Base-by-base conservation (phyloP, 2,797 vertebrate species). In the Chromobotia macracanthus region DNA sequence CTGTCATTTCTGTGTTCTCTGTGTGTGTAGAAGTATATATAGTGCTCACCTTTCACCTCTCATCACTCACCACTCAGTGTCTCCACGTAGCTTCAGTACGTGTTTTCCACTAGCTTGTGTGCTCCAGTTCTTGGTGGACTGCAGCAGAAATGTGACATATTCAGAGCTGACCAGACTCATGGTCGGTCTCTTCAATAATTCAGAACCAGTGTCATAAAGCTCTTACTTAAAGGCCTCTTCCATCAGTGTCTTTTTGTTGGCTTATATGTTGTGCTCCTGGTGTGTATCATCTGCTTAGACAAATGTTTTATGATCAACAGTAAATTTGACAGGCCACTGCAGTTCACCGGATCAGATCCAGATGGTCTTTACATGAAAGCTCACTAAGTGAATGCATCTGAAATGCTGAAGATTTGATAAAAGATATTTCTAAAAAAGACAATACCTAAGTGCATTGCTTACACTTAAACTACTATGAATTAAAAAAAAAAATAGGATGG, bases 101-200 rank as follows among this genome's bases (percentile, higher is more conserved):
- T 64, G 61, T 56, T 78, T 74, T 70, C 65, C 38, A 72, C 60
- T 28, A 46, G 69, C 70, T 79, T 53, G 79, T 82, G 61, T 77
- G 66, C 65, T 31, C 41, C 79, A 81, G 60, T 31, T 74, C 65
- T 70, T 80, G 51, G 63, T 67, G 19, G 44, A 79, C 61, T 63
- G 76, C 60, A 38, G 65, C 44, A 69, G 19, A 77, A 67, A 80
- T 61, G 16, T 72, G 76, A 51, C 44, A 19, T 64, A 46, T 75
- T 75, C 77, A 75, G 48, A 68, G 79, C 61, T 64, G 74, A 81
- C 70, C 83, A 63, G 76, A 70, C 51, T 83, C 79, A 65, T 81
- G 80, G 82, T 84, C 70, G 61, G 63, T 21, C 66, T 84, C 69
- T 77, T 83, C n/a, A 85, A 83, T 86, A 83, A 87, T 85, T 86